These are phyloP conservation scores for Chionis minor DNA, from an alignment of 2,113 vertebrate genomes.

Conservation along the genomic window DNA sequence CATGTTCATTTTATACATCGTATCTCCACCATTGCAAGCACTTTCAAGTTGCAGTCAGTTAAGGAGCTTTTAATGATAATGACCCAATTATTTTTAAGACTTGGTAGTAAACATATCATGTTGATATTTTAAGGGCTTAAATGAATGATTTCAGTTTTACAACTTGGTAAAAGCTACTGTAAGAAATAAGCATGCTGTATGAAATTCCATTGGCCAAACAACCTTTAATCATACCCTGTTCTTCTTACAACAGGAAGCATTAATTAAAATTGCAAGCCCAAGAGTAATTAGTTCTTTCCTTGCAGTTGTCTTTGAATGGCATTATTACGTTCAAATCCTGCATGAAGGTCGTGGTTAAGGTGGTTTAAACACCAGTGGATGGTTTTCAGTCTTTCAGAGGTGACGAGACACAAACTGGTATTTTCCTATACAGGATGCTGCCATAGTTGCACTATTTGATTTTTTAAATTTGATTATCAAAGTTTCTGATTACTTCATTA, in stretches of 20 bases:
- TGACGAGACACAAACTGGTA: neutral
- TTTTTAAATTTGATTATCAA: neutral
- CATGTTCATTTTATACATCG: neutral
- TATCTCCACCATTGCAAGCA: neutral
- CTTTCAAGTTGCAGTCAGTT: conserved; percentile 42
- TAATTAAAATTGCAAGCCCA: conserved; percentile 48
- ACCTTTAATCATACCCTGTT: neutral
- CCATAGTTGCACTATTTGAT: neutral
- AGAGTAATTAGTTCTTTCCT: neutral
- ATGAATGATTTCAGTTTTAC: conserved; percentile 22
- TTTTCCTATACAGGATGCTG: neutral
- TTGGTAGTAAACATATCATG: conserved; percentile 45
- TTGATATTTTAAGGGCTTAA: conserved; percentile 23
- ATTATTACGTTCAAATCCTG: neutral
- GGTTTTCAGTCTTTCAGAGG: neutral
- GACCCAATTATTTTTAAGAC: conserved; percentile 56
- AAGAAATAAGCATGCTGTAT: neutral
- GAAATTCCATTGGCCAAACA: neutral
- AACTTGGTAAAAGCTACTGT: neutral
- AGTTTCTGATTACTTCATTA: neutral
- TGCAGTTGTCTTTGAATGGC: neutral
- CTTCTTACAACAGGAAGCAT: neutral
- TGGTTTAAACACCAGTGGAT: neutral
- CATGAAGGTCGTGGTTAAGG: fast-evolving
- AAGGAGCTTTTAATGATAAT: conserved; percentile 45